Evolutionary conservation across 2,113 vertebrate genomes (phyloP), one percentile per base, ranked within the genome.

Genomic region (Mola mola): DNA sequence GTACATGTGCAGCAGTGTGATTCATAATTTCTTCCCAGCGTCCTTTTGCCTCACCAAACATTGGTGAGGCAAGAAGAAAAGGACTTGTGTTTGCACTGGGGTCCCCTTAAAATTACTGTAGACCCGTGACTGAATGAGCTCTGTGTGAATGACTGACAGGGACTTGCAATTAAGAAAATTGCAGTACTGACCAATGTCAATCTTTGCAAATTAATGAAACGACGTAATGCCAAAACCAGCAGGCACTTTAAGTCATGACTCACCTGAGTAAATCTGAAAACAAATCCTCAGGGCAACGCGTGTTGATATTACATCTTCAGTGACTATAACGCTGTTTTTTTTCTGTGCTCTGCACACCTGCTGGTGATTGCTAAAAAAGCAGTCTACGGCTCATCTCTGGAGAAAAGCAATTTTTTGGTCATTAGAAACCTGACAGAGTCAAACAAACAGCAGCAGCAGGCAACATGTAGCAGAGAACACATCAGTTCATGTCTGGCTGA

Each of bases 361-460:
- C 29, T 60, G 49, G 34, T 62, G 56, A 80, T 80, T 57, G 62
- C 17, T 10, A 42, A 46, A 71, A 44, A 48, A 43, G 16, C 28
- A 47, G 19, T 66, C 47, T 48, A 20, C 15, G 47, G 19, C 34
- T n/a, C 53, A 15, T 33, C 57, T 67, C 58, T 26, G 28, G 57
- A 84, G 57, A 62, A 47, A 75, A 75, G 55, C 17, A 25, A 66
- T 81, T 78, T 75, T 50, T 47, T n/a, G 21, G 43, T 82, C 56
- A 60, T 78, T 67, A 64, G 48, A 75, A 69, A 82, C 64, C 37
- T 58, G 79, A 81, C 76, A 65, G 58, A 74, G 31, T 77, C 66
- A 82, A 84, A 78, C 81, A 86, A 84, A 84, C 78, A 56, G 61
- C 73, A 65, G 72, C 64, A 67, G 62, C n/a, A n/a, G n/a, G n/a